Base-by-base conservation (phyloP, 1,140 invertebrate species). In the Battus philenor region DNA sequence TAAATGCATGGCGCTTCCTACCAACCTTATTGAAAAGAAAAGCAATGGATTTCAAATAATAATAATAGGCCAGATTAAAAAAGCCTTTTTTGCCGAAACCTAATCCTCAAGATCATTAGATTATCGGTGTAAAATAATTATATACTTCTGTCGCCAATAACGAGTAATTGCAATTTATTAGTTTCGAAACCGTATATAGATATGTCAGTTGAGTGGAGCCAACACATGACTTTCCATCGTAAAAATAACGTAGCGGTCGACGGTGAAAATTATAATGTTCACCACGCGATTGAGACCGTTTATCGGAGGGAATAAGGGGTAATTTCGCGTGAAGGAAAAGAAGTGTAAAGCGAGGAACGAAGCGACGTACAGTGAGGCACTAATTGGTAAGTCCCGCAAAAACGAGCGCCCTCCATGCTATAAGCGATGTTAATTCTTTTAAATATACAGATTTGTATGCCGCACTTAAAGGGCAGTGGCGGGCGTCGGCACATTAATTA, bases 381-480 rank as follows among this genome's bases (percentile, higher is more conserved):
- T 26, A 39, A 22, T 43, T 27, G 32, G 24, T 33, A 53, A 50
- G 29, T 45, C 32, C 9, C 7, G 20, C 32, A 62, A 63, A 67
- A 67, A 63, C 51, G 32, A 12, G 16, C 32, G 17, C 32, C 17
- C 17, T 34, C 15, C 44, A 32, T 22, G 1, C 50, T 49, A 58
- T 62, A 65, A 57, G 45, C 44, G 50, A 53, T 54, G 47, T 54
- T 55, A 57, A 59, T 68, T 52, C 48, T 48, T 59, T 61, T 53
- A 62, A 69, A 69, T 66, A 54, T 38, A 53, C 33, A 59, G 53
- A 69, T 69, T 69, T 39, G 62, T 66, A 69, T 69, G 47, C 62
- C 24, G 52, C 33, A 36, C 26, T 46, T 52, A 27, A 50, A 47
- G n/a, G n/a, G n/a, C n/a, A n/a, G n/a, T n/a, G n/a, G n/a, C n/a